Conservation (phyloP, 1,140 invertebrate species). For the Trypoxylus dichotomus region DNA sequence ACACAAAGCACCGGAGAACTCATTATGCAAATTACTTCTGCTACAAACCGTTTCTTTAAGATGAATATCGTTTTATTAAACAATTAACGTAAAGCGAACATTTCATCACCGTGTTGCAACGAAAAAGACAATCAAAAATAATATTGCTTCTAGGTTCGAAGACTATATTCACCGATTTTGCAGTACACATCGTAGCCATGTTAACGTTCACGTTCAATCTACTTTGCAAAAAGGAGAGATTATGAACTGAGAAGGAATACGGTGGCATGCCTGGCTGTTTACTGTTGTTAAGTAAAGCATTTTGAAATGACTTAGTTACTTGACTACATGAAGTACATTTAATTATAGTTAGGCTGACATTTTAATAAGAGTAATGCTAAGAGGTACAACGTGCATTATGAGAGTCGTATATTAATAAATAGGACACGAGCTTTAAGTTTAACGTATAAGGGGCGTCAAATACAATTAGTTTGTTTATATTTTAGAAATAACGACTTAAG, state of each 20-base stretch:
- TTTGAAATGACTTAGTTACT: not conserved
- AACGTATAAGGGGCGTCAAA: no score
- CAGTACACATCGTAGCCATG: not conserved
- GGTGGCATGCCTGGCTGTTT: not conserved
- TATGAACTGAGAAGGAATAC: not conserved
- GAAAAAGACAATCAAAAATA: slow-evolving; percentile 2
- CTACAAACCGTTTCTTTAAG: not conserved
- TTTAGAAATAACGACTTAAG: no score
- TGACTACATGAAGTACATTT: not conserved
- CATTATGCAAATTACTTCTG: slow-evolving; percentile 2
- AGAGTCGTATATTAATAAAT: no score
- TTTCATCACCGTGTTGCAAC: slow-evolving; percentile 1
- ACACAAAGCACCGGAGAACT: not conserved
- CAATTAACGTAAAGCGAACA: not conserved
- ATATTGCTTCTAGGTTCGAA: not conserved
- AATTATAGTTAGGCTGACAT: slow-evolving; percentile 7
- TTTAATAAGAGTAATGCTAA: not conserved
- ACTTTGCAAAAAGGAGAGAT: not conserved
- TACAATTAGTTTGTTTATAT: no score
- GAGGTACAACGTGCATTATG: not conserved
- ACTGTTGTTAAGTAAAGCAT: slow-evolving; percentile 1
- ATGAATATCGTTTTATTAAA: slow-evolving; percentile 19
- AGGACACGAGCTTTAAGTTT: no score
- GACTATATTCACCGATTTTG: not conserved
- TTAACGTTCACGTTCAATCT: not conserved